A percentile compares a stretch with the other conserved stretches of the same genome.
Conservation (phyloP, 2,113 vertebrate genomes). For the Stegostoma tigrinum region DNA sequence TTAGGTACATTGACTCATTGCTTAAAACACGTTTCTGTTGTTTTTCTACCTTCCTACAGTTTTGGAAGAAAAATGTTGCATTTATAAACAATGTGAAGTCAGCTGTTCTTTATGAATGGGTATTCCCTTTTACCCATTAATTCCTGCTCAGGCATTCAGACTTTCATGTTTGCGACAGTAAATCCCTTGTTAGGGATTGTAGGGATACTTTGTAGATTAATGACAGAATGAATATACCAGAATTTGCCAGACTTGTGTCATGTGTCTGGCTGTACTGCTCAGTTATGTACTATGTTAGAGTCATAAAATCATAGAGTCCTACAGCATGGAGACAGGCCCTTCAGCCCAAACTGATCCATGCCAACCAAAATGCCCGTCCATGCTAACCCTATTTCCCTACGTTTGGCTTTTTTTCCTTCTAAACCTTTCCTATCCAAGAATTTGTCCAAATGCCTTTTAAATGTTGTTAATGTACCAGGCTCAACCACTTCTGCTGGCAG, state of each 20-base stretch:
- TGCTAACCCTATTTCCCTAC: too few species aligned
- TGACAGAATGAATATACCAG: neutral
- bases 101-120: neutral
- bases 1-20: neutral
- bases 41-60: neutral
- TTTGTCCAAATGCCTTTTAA: too few species aligned
- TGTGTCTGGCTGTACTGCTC: neutral
- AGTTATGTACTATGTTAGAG: neutral
- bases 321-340: too few species aligned
- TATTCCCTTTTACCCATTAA: constrained; percentile 23
- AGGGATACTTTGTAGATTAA: constrained; percentile 19
- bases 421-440: too few species aligned
- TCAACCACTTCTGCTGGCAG: too few species aligned
- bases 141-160: neutral
- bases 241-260: neutral
- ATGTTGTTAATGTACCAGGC: too few species aligned
- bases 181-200: constrained; percentile 17
- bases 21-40: neutral
- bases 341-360: too few species aligned
- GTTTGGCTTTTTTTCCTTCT: too few species aligned
- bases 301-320: too few species aligned
- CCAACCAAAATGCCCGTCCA: too few species aligned
- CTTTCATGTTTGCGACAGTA: neutral
- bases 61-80: neutral
- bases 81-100: neutral